These are phyloP conservation scores for Myiotriccus ornatus DNA, from an alignment of 2,797 vertebrate species.

Conservation along the genomic window DNA sequence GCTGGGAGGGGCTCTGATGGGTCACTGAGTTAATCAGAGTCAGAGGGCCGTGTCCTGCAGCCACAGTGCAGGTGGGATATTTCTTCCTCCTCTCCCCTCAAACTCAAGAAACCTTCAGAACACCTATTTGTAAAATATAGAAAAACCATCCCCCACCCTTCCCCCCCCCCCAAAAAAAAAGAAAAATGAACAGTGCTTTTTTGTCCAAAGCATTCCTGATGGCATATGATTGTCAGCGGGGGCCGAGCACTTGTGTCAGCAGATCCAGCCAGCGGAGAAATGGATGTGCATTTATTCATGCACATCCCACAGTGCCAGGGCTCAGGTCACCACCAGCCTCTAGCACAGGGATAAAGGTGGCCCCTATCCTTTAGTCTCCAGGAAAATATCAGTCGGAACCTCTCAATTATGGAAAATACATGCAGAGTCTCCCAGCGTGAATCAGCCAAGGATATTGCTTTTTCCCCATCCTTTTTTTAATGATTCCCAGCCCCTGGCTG, in stretches of 20 bases:
- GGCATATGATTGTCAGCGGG: neutral
- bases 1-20: neutral
- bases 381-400: neutral
- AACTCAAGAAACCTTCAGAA: neutral
- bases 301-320: neutral
- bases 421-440: neutral
- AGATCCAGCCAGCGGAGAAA: neutral
- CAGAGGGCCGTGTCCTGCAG: neutral
- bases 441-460: neutral
- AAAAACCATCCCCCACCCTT: neutral
- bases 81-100: neutral
- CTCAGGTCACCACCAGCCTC: neutral
- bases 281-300: neutral
- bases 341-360: neutral
- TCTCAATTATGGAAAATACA: neutral
- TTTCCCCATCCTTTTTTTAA: fast-evolving
- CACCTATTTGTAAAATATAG: neutral
- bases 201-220: neutral
- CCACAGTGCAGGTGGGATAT: neutral
- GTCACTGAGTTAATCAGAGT: neutral
- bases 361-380: neutral
- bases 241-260: neutral
- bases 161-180: no score
- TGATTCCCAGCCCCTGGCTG: neutral
- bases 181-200: neutral